phyloP scores from a whole-genome alignment of 1,140 invertebrate species.

The Lamellibrachia luymesi region DNA sequence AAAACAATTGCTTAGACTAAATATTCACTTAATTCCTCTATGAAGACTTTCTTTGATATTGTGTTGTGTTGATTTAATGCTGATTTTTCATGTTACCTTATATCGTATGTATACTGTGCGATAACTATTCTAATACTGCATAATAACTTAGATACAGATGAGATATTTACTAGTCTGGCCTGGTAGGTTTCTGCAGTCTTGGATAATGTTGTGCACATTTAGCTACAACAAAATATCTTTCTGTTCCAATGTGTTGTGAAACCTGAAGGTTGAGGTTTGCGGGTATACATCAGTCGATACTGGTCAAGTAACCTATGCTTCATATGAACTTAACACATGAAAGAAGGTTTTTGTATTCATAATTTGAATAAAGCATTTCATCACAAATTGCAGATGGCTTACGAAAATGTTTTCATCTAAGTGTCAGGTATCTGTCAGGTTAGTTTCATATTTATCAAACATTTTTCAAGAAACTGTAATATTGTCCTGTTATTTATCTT shows the following conservation, averaged over 20 bases:
- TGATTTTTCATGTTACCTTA: not conserved
- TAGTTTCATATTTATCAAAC: no score
- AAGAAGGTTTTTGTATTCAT: not conserved
- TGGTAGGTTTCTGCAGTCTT: not conserved
- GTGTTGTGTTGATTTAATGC: not conserved
- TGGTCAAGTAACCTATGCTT: not conserved
- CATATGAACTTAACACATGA: not conserved
- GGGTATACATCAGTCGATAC: not conserved
- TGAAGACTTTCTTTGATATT: not conserved
- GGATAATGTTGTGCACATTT: not conserved
- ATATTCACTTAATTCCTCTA: not conserved
- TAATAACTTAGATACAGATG: not conserved
- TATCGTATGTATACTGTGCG: not conserved
- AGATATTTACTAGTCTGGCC: not conserved
- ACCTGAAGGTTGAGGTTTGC: not conserved
- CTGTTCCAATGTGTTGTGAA: not conserved
- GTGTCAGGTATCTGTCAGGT: no score
- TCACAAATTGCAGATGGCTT: not conserved
- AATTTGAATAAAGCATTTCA: not conserved
- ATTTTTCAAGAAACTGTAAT: no score
- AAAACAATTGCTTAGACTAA: not conserved
- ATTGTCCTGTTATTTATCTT: no score
- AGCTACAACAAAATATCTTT: not conserved
- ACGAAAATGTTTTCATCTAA: not conserved
- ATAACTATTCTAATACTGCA: not conserved